Evolutionary conservation across 2,113 vertebrate genomes (phyloP).

Genomic region (Macquaria ambigua): DNA sequence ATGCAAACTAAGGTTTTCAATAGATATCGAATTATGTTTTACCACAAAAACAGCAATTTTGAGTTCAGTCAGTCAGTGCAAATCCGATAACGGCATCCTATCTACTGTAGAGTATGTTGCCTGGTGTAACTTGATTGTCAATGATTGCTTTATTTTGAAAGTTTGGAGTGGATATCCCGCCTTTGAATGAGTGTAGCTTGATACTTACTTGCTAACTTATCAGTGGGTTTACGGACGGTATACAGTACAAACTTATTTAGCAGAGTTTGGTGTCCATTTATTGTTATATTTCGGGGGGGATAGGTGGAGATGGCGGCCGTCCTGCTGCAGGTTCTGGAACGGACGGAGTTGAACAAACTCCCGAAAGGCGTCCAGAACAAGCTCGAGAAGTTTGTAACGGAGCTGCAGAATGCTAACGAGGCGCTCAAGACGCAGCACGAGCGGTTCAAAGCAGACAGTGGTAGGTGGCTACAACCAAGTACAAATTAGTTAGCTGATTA

Average conservation of each 20-base stretch:
- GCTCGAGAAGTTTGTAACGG: conserved; percentile 91
- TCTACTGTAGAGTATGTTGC: background rate
- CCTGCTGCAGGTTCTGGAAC: conserved; percentile 91
- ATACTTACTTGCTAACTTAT: background rate
- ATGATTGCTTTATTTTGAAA: conserved; percentile 59
- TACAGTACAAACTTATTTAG: background rate
- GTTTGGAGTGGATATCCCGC: background rate
- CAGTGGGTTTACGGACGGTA: background rate
- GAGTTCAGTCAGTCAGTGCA: background rate
- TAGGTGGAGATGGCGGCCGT: conserved; percentile 89
- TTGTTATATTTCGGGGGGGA: background rate
- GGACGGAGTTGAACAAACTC: conserved; percentile 90
- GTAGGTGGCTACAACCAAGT: conserved; percentile 76
- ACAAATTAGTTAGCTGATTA: rapidly evolving
- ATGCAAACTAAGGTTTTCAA: background rate
- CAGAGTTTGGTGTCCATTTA: background rate
- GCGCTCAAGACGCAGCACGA: conserved; percentile 89
- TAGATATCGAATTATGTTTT: background rate
- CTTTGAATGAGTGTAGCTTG: background rate
- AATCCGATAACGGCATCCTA: background rate
- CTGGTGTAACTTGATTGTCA: background rate
- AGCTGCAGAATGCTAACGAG: conserved; percentile 92
- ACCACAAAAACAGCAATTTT: background rate
- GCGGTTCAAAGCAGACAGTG: conserved; percentile 92
- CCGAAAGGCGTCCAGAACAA: conserved; percentile 91